A percentile compares a stretch with the other conserved stretches of the same genome.
Evolutionary conservation across 2,113 vertebrate genomes (phyloP).

Genomic region (Odobenus rosmarus): DNA sequence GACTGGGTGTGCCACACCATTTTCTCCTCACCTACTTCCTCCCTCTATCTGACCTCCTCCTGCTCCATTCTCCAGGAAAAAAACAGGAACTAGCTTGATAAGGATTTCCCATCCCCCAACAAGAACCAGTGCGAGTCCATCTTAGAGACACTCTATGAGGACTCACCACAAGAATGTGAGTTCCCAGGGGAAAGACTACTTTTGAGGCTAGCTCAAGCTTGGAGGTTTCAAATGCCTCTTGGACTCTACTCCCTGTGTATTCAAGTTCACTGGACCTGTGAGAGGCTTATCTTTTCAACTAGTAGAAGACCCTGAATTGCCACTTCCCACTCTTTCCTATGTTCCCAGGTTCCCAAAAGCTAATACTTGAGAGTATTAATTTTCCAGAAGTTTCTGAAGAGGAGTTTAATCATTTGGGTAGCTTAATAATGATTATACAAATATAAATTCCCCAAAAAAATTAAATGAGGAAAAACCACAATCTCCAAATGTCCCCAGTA

Average conservation of each 20-base stretch:
- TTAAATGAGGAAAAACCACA: conserved; percentile 13
- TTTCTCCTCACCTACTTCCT: not conserved
- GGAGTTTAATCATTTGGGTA: not conserved
- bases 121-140: not conserved
- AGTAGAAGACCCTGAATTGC: not conserved
- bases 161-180: not conserved
- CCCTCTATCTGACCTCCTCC: not conserved
- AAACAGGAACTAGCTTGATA: not conserved
- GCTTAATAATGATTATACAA: not conserved
- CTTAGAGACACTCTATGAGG: not conserved
- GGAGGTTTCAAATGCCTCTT: not conserved
- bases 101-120: not conserved
- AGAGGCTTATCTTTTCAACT: conserved; percentile 40
- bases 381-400: conserved; percentile 29
- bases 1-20: not conserved
- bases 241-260: not conserved
- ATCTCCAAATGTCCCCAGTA: not conserved
- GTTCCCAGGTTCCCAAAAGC: not conserved
- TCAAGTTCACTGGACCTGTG: conserved; percentile 1
- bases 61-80: not conserved
- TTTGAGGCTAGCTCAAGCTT: conserved; percentile 34
- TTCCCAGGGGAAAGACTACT: not conserved
- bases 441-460: not conserved
- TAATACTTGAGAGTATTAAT: not conserved
- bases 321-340: not conserved